Conservation (phyloP, 1,140 invertebrate species). For the Centruroides vittatus region DNA sequence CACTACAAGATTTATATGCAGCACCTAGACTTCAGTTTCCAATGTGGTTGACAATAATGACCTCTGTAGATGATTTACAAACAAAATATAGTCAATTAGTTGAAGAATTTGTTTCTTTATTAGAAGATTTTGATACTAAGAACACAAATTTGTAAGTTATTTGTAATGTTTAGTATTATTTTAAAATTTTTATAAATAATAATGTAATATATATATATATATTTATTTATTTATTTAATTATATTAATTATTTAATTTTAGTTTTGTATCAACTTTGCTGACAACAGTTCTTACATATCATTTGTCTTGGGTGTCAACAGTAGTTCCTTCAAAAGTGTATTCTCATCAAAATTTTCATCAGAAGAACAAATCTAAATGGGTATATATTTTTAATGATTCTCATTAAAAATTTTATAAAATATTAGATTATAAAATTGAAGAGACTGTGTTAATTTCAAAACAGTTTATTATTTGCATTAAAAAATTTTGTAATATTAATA, state of each 20-base stretch:
- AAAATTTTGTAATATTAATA: too few species aligned
- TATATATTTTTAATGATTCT: too few species aligned
- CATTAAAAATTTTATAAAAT: too few species aligned
- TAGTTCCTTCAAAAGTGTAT: slow-evolving; percentile 27
- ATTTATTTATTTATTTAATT: too few species aligned
- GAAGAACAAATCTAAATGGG: too few species aligned
- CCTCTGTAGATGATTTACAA: slow-evolving; percentile 25
- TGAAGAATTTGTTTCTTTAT: slow-evolving; percentile 27
- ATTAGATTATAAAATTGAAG: too few species aligned
- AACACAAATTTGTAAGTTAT: slow-evolving; percentile 64
- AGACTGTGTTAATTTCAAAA: too few species aligned
- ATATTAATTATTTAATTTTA: slow-evolving; percentile 30
- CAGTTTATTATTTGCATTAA: too few species aligned
- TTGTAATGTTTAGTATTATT: too few species aligned
- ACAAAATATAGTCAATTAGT: slow-evolving; percentile 28
- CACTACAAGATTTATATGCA: slow-evolving; percentile 49
- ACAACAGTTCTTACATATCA: slow-evolving; percentile 79
- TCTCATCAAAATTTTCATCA: too few species aligned
- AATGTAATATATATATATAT: too few species aligned
- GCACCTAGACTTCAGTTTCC: slow-evolving; percentile 46
- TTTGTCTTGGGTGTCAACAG: slow-evolving; percentile 73
- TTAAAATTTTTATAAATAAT: too few species aligned
- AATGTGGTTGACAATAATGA: slow-evolving; percentile 49
- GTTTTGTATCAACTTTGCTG: slow-evolving; percentile 74
- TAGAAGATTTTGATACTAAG: slow-evolving; percentile 48